Evolutionary conservation across 2,113 vertebrate genomes (phyloP).

Genomic region (Tachysurus fulvidraco): DNA sequence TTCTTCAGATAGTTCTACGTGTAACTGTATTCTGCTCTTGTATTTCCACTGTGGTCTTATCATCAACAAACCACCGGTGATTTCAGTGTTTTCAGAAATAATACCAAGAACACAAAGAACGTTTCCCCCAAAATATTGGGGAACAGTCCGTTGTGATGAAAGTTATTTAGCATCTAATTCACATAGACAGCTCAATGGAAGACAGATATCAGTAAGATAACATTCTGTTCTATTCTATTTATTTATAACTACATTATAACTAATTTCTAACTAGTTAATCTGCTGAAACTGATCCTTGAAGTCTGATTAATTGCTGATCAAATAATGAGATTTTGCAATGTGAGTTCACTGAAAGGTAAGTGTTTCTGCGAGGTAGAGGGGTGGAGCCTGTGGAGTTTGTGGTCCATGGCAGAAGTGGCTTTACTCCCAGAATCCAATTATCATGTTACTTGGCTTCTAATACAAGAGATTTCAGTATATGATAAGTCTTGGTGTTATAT

Average conservation of each 20-base stretch:
- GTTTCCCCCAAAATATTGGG: background rate
- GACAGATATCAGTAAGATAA: background rate
- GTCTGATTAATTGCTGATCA: background rate
- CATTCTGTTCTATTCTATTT: background rate
- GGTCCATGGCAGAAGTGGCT: slow-evolving; percentile 1
- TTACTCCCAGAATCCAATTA: slow-evolving; percentile 14
- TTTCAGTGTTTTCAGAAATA: background rate
- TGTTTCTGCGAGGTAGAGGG: background rate
- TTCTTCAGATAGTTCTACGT: background rate
- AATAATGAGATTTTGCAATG: background rate
- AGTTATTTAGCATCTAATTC: background rate
- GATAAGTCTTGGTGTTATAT: slow-evolving; percentile 27
- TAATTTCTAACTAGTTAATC: background rate
- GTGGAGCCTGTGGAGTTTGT: background rate
- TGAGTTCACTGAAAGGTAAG: background rate
- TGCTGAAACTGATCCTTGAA: background rate
- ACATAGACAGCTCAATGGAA: background rate
- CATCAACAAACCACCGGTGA: background rate
- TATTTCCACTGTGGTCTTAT: background rate
- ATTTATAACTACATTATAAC: background rate
- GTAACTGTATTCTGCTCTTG: background rate
- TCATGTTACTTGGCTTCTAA: background rate
- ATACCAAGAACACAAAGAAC: background rate
- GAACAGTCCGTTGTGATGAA: background rate
- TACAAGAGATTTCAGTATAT: background rate